Evolutionary conservation across 2,888 invertebrate species (phyloP).

Genomic region (Drosophila setosimentum): DNA sequence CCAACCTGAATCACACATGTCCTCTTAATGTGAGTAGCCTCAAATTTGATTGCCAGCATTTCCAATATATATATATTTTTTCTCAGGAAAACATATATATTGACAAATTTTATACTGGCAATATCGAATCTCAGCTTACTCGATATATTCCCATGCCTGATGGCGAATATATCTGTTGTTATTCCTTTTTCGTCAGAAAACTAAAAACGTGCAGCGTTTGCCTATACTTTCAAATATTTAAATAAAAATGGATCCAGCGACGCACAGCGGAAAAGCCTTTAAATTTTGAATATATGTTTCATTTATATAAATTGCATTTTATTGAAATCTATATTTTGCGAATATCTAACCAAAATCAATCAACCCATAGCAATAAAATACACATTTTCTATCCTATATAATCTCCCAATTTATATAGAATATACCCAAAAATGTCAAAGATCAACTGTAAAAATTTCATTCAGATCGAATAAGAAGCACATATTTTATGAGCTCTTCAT

Average conservation of each 20-base stretch:
- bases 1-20: not conserved
- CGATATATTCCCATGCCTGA: not conserved
- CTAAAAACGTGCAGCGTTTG: not conserved
- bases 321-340: not conserved
- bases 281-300: not conserved
- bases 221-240: accelerated
- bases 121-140: not conserved
- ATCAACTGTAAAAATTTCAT: not conserved
- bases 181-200: not conserved
- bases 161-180: not conserved
- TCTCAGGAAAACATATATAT: not conserved
- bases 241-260: not conserved
- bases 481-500: not conserved
- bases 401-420: not conserved
- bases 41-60: not conserved
- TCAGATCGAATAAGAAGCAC: not conserved
- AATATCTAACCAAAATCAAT: not conserved
- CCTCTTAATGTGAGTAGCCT: not conserved
- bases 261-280: not conserved
- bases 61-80: not conserved
- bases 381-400: not conserved
- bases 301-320: not conserved
- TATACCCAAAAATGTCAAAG: not conserved
- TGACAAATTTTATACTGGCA: not conserved
- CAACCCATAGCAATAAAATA: not conserved